Conservation (phyloP, 2,797 vertebrate genomes). For the Coccyzus lansbergi region DNA sequence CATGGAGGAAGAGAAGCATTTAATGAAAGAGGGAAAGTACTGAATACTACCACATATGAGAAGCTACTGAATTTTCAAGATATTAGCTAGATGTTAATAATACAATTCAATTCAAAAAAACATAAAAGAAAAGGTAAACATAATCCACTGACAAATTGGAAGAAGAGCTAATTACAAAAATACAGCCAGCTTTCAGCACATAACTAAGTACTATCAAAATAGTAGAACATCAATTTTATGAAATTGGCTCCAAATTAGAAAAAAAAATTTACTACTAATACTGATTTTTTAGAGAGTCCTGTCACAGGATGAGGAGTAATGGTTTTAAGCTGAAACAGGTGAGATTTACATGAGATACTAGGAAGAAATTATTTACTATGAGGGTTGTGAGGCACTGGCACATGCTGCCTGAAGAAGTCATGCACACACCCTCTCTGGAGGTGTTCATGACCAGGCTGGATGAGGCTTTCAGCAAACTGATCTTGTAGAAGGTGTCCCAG, state of each 20-base stretch:
- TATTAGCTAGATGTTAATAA: slow-evolving; percentile 10
- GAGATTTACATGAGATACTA: no score
- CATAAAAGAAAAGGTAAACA: not conserved
- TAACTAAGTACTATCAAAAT: not conserved
- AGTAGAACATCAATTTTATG: not conserved
- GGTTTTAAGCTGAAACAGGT: no score
- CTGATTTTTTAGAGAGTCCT: not conserved
- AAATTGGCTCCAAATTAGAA: not conserved
- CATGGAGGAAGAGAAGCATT: not conserved
- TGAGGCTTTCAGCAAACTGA: no score
- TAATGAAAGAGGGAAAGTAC: not conserved
- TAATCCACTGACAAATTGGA: not conserved
- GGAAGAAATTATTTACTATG: no score
- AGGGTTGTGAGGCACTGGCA: no score
- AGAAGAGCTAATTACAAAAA: not conserved
- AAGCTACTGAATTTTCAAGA: not conserved
- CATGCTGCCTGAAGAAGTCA: no score
- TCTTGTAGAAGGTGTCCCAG: no score
- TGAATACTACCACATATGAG: not conserved
- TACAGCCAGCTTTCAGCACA: not conserved
- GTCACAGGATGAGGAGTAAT: no score
- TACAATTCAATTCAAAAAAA: not conserved
- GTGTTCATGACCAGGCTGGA: no score
- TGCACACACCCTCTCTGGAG: no score
- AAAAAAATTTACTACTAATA: not conserved